Conservation (phyloP, 1,140 invertebrate genomes). For the Ridgeia piscesae region DNA sequence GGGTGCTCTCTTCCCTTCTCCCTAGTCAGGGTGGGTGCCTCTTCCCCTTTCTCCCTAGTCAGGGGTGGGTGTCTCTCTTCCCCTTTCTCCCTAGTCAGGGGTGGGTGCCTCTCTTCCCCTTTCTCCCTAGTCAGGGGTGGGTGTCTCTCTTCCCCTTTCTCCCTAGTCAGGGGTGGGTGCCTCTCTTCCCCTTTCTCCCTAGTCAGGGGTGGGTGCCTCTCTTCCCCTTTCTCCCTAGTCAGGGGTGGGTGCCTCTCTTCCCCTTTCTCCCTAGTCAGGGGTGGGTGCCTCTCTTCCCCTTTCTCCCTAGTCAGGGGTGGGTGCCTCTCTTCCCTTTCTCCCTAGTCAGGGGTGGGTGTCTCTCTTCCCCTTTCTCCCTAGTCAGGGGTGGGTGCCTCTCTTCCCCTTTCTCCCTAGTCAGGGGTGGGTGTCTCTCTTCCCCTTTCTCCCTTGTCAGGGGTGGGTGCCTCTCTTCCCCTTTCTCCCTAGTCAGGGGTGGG, state of each 20-base stretch:
- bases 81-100: neutral
- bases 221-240: neutral
- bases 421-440: constrained; percentile 28
- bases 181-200: neutral
- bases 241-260: constrained; percentile 30
- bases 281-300: constrained; percentile 28
- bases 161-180: constrained; percentile 32
- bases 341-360: constrained; percentile 32
- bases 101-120: constrained; percentile 28
- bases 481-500: constrained; percentile 32
- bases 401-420: neutral
- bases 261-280: neutral
- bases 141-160: neutral
- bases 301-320: constrained; percentile 31
- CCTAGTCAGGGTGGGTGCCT: constrained; percentile 32
- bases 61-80: constrained; percentile 29
- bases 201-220: constrained; percentile 33
- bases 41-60: neutral
- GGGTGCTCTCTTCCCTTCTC: neutral
- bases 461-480: constrained; percentile 20
- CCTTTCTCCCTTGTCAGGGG: constrained; percentile 22
- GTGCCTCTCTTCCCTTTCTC: neutral
- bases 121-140: constrained; percentile 31
- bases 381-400: constrained; percentile 32
- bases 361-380: neutral